A percentile compares a stretch with the other conserved stretches of the same genome.
Conservation (phyloP, 2,113 vertebrate genomes). For the Sinosuthora webbiana region DNA sequence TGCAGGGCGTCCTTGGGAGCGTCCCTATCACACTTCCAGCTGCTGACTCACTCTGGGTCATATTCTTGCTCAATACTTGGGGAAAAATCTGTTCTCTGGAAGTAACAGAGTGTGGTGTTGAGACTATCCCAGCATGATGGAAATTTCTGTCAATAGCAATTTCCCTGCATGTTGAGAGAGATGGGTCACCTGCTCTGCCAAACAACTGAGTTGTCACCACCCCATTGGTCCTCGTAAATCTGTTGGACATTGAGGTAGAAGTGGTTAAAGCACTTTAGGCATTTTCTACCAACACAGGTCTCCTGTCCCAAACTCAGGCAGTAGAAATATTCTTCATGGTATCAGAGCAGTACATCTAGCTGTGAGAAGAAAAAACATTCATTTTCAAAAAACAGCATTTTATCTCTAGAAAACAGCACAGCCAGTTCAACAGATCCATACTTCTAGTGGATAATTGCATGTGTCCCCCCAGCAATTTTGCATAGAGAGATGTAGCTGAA, state of each 20-base stretch:
- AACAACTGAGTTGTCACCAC: background rate
- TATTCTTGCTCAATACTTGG: background rate
- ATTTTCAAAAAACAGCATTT: background rate
- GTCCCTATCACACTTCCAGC: background rate
- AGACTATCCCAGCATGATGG: background rate
- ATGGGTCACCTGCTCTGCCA: background rate
- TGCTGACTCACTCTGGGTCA: background rate
- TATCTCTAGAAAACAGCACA: background rate
- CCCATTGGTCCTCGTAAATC: background rate
- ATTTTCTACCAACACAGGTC: background rate
- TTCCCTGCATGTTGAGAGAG: background rate
- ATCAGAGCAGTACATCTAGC: background rate
- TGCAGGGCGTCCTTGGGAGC: conserved; percentile 58
- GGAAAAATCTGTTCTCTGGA: background rate
- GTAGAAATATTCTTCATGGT: background rate
- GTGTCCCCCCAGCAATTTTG: background rate
- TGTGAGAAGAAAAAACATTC: background rate
- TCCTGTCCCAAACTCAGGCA: background rate
- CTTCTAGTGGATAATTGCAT: background rate
- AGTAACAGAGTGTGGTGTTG: background rate
- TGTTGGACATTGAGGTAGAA: background rate
- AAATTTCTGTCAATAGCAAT: background rate
- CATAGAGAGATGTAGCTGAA: background rate
- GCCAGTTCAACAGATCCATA: background rate
- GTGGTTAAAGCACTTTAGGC: background rate